Conservation (phyloP, 2,113 vertebrate genomes). For the Noctilio leporinus region DNA sequence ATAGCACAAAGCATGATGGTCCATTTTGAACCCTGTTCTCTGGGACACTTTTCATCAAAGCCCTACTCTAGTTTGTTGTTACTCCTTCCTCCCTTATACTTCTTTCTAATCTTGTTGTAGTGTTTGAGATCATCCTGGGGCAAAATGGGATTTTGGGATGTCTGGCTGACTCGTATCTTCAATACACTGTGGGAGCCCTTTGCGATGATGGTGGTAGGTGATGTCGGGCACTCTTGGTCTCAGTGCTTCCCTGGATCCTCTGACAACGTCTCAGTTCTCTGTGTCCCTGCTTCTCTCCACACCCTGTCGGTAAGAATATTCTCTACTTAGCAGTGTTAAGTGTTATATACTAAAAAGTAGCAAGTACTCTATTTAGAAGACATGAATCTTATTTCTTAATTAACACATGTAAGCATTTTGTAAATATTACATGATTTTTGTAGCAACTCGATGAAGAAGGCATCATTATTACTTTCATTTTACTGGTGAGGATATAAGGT, state of each 20-base stretch:
- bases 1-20: neutral
- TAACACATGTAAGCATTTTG: neutral
- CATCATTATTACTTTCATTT: neutral
- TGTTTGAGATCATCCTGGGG: neutral
- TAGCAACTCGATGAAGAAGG: neutral
- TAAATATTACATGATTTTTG: neutral
- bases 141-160: neutral
- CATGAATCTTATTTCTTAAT: slow-evolving; percentile 10
- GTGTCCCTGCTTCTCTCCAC: neutral
- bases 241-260: neutral
- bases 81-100: neutral
- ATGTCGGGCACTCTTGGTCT: neutral
- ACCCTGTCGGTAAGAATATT: neutral
- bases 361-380: too few relatives aligned
- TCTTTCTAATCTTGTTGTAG: neutral
- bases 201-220: neutral
- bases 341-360: too few relatives aligned
- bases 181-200: neutral
- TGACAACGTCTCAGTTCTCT: neutral
- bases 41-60: neutral
- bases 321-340: neutral
- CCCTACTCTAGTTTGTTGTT: neutral
- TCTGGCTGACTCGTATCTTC: neutral
- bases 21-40: neutral
- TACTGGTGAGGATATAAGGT: neutral